Conservation (phyloP, 35 echinoderm and acorn worm species). For the Hemicentrotus pulcherrimus region DNA sequence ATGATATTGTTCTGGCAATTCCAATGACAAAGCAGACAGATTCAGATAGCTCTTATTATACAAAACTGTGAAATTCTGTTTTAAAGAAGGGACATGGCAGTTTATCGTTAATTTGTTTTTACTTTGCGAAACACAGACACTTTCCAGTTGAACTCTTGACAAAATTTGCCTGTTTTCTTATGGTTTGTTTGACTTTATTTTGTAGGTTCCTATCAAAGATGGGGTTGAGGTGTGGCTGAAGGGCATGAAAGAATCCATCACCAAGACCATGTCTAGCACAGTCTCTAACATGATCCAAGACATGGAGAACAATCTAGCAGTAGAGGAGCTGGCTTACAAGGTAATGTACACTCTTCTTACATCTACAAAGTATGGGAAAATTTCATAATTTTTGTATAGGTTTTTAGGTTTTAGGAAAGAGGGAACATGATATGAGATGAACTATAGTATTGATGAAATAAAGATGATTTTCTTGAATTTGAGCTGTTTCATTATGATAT, state of each 20-base stretch:
- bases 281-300: conserved; percentile 88
- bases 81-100: too few relatives aligned
- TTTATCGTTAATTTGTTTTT: not conserved
- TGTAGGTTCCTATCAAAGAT: conserved; percentile 78
- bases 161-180: not conserved
- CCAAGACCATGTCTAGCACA: conserved; percentile 71
- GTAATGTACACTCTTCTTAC: conserved; percentile 44
- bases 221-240: conserved; percentile 97
- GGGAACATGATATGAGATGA: too few relatives aligned
- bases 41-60: too few relatives aligned
- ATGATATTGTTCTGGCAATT: too few relatives aligned
- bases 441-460: too few relatives aligned
- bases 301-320: conserved; percentile 71
- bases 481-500: too few relatives aligned
- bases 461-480: too few relatives aligned
- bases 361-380: too few relatives aligned
- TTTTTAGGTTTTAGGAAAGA: too few relatives aligned
- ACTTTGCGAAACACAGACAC: not conserved
- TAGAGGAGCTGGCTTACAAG: conserved; percentile 88
- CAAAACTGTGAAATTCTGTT: too few relatives aligned
- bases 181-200: not conserved
- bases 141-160: not conserved
- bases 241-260: conserved; percentile 82
- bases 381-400: too few relatives aligned
- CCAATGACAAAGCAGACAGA: too few relatives aligned